Evolutionary conservation across 2,888 invertebrate species (phyloP), one percentile per base, ranked within the genome.

Genomic region (Ophraella communa): DNA sequence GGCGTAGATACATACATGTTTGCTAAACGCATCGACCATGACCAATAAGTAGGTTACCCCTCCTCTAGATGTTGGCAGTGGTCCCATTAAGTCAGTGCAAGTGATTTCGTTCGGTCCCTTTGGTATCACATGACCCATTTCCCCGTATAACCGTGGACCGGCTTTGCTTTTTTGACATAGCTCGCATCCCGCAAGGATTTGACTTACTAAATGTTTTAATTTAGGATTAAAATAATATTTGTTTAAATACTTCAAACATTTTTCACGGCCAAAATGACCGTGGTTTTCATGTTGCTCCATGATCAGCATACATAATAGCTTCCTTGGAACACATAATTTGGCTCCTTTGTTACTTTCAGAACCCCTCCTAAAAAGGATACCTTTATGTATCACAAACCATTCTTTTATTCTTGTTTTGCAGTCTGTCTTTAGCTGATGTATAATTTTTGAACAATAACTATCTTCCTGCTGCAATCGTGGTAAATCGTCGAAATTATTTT

Each of bases 231-330:
- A 55, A 56, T 54, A 60, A 5, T 7, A 27, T 30, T 18, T 21
- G 0, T 24, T 8, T 20, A 59, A 53, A 8, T 14, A 4, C 10
- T 5, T 1, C 11, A 51, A 51, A 35, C 55, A 51, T 33, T 64
- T 64, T 17, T 54, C 51, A 4, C 53, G 33, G 3, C 64, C 60
- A n/a, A 64, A 64, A 64, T 64, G 60, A 1, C 60, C 64, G 8
- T 52, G 14, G 5, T 55, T 51, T 18, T 56, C 10, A 10, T 64
- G 59, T 54, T 64, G 51, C 45, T 59, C 44, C 14, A 45, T 8
- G 10, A 55, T 47, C 4, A 59, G 10, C 1, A 20, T n/a, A 11
- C 20, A 35, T 3, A 59, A n/a, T 17, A 49, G 47, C n/a, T 4
- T 10, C 7, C 3, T 4, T 3, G 59, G 64, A 14, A 64, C 23